Conservation (phyloP, 1,140 invertebrate species). For the Euura saliciscinereae region DNA sequence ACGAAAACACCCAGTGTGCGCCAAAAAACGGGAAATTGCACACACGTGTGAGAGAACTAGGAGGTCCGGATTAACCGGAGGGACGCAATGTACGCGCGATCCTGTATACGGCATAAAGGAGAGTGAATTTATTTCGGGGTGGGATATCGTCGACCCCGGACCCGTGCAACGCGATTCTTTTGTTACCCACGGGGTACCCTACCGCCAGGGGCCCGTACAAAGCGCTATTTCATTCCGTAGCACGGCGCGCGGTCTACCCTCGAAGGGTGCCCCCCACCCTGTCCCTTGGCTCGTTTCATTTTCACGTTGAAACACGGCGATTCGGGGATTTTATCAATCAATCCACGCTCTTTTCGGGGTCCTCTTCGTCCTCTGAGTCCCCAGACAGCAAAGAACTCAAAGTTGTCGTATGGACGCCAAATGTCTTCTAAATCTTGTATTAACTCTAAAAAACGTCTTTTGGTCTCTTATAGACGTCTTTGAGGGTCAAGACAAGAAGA, state of each 20-base stretch:
- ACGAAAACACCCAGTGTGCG: neutral
- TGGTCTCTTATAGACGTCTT: too few species aligned
- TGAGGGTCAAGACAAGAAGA: too few species aligned
- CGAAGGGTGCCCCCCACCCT: slow-evolving; percentile 44
- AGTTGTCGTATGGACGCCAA: too few species aligned
- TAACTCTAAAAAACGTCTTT: too few species aligned
- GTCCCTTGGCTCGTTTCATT: slow-evolving; percentile 39
- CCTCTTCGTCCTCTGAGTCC: too few species aligned
- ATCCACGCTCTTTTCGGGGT: too few species aligned
- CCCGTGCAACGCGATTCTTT: slow-evolving; percentile 50
- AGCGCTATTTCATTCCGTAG: slow-evolving; percentile 22
- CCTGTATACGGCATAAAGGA: slow-evolving; percentile 6
- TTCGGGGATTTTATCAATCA: too few species aligned
- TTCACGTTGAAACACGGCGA: too few species aligned
- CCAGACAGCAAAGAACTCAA: too few species aligned
- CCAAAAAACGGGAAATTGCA: too few species aligned
- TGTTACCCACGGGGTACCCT: slow-evolving; percentile 33
- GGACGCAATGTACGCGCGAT: slow-evolving; percentile 25
- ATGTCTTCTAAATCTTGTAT: too few species aligned
- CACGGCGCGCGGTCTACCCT: slow-evolving; percentile 23
- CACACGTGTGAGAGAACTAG: too few species aligned
- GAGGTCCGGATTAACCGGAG: slow-evolving; percentile 31
- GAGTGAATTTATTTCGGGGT: slow-evolving; percentile 43
- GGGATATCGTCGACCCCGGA: slow-evolving; percentile 24
- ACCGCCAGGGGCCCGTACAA: slow-evolving; percentile 29